Conservation (phyloP, 2,113 vertebrate species). For the Holacanthus passer region DNA sequence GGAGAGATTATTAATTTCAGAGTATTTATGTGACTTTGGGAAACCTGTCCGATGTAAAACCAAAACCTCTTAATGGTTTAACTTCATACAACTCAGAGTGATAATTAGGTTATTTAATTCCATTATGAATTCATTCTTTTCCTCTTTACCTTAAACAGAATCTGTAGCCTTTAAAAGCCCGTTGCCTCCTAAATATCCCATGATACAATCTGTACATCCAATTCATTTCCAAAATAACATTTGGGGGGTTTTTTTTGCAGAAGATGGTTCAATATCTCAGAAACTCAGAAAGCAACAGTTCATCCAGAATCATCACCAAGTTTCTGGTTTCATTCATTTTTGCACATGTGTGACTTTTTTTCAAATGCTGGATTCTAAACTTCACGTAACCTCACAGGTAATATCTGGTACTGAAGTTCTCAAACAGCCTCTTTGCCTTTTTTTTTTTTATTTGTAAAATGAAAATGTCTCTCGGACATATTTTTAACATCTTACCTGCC, state of each 20-base stretch:
- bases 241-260: neutral
- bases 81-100: no score
- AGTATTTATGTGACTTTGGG: neutral
- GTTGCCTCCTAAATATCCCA: conserved; percentile 7
- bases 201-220: neutral
- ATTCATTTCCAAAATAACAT: neutral
- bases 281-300: neutral
- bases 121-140: neutral
- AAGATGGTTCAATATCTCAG: neutral
- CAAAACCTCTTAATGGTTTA: neutral
- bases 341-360: conserved; percentile 4
- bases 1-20: neutral
- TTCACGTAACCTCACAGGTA: conserved; percentile 12
- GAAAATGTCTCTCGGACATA: neutral
- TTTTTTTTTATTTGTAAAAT: conserved; percentile 35
- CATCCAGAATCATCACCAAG: neutral
- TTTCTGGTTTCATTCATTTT: neutral
- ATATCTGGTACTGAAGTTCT: conserved; percentile 23
- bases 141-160: conserved; percentile 13
- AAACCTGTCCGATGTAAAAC: neutral
- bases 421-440: conserved; percentile 29
- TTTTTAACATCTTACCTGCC: conserved; percentile 11
- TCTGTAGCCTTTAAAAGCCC: conserved; percentile 47
- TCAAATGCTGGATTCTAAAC: conserved; percentile 34
- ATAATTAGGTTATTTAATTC: neutral